Evolutionary conservation across 1,140 invertebrate genomes (phyloP), one percentile per base, ranked within the genome.

Genomic region (Euura lappo): DNA sequence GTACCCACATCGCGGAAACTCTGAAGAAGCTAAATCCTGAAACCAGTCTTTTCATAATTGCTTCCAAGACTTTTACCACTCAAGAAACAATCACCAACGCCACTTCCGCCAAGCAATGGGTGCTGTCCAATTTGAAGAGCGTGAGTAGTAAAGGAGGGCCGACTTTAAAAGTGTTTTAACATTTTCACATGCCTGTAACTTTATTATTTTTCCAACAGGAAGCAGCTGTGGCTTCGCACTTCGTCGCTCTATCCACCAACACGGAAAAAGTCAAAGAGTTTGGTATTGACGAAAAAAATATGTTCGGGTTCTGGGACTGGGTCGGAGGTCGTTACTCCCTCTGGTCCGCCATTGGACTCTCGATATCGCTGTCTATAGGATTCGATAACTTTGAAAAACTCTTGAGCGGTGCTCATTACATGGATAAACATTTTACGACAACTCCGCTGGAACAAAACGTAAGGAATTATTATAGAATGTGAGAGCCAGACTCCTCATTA

Each of bases 271-370:
- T 99, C 0, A 95, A 93, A 45, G 97, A 96, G 72, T 99, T 99
- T 89, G 99, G 99, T 43, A 99, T 99, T 79, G 94, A 98, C 86
- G 91, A 96, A 77, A 93, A 94, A 72, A 99, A 99, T 84, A 99
- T 99, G 97, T 99, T 99, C 90, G 97, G 94, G 68, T 99, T 99
- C 87, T 99, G 99, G 98, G 98, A 99, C 88, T 99, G 98, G 97
- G 98, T 99, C 73, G 99, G 98, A 68, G 99, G 98, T 78, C 92
- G 98, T 83, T 99, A 98, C 85, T 99, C 98, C 0, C 88, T 99
- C 2, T 99, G 98, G 98, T 99, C 98, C 0, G 98, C 98, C 5
- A 99, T 99, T 88, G 98, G 99, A 65, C 88, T 99, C 6, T 98
- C 98, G 3, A 99, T 99, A 86, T 95, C 94, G 44, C 88, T 99